phyloP scores from a whole-genome alignment of 2,888 invertebrate genomes.

The Nephrotoma flavescens region DNA sequence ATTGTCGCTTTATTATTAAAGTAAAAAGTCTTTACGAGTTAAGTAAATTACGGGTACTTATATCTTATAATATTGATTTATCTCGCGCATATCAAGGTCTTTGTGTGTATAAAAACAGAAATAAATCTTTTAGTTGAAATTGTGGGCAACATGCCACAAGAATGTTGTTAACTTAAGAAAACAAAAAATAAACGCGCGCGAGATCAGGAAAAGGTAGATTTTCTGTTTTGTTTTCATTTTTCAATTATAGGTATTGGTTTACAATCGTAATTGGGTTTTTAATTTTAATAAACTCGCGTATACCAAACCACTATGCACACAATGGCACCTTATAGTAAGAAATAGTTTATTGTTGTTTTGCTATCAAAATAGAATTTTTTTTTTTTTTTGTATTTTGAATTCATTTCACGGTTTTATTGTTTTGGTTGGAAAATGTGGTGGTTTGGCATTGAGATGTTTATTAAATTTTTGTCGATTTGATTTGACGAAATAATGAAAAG shows the following conservation, averaged over 20 bases:
- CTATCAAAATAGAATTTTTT: neutral
- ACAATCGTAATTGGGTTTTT: neutral
- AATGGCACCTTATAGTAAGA: neutral
- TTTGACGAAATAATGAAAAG: neutral
- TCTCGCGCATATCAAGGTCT: neutral
- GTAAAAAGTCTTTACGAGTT: neutral
- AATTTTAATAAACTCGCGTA: neutral
- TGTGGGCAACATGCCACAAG: neutral
- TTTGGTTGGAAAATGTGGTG: neutral
- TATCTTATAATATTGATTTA: neutral
- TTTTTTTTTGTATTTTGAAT: neutral
- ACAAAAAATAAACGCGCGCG: neutral
- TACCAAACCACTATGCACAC: neutral
- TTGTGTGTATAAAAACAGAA: neutral
- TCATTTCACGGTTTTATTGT: neutral
- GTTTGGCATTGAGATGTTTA: neutral
- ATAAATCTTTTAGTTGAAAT: neutral
- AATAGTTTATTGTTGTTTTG: neutral
- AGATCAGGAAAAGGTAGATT: neutral
- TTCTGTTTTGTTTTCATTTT: neutral
- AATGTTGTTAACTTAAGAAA: neutral
- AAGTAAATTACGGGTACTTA: neutral
- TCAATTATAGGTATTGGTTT: neutral
- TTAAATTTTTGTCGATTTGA: neutral
- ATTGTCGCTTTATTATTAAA: neutral